Evolutionary conservation across 1,140 invertebrate genomes (phyloP).

Genomic region (Laupala kohalensis): DNA sequence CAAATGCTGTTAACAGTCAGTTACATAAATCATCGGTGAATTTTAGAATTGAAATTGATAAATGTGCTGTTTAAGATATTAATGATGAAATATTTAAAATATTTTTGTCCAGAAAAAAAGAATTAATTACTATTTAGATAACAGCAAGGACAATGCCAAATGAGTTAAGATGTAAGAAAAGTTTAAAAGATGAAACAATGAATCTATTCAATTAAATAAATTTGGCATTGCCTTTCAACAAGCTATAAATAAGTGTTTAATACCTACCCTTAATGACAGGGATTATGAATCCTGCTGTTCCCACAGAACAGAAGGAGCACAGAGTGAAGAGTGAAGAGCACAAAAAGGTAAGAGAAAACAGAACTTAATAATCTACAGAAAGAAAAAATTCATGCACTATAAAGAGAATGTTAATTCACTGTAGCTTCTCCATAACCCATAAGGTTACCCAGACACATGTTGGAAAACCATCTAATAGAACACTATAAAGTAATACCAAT

Average conservation of each 20-base stretch:
- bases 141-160: not conserved
- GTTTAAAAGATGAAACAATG: not conserved
- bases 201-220: not conserved
- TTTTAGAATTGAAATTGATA: not conserved
- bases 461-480: too few species aligned
- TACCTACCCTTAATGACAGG: slow-evolving; percentile 36
- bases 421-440: too few species aligned
- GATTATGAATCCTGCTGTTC: slow-evolving; percentile 33
- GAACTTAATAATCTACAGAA: slow-evolving; percentile 15
- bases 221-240: not conserved
- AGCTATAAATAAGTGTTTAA: not conserved
- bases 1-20: not conserved
- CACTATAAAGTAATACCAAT: too few species aligned
- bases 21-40: not conserved
- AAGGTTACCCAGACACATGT: too few species aligned
- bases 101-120: not conserved
- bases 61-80: not conserved
- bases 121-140: not conserved
- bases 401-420: not conserved
- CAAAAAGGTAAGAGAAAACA: slow-evolving; percentile 21
- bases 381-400: slow-evolving; percentile 12
- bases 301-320: slow-evolving; percentile 24
- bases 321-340: slow-evolving; percentile 22
- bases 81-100: not conserved
- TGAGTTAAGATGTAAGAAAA: not conserved